Conservation (phyloP, 2,797 vertebrate genomes). For the Nasua narica region DNA sequence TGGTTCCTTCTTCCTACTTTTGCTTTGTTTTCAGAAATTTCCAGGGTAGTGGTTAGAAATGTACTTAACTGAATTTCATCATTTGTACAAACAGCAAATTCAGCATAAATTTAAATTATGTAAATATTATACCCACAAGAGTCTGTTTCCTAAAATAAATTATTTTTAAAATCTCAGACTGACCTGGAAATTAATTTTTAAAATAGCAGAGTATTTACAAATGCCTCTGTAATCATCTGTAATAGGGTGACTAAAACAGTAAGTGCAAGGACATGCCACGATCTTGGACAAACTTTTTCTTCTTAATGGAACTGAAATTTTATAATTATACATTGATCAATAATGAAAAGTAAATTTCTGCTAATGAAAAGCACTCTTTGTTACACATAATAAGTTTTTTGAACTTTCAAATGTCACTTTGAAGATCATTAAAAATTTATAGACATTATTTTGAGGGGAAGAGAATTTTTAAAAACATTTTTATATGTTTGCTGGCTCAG, state of each 20-base stretch:
- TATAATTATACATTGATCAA: background rate
- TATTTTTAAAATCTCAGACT: background rate
- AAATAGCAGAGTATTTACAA: constrained; percentile 17
- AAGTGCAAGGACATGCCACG: background rate
- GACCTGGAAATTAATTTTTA: constrained; percentile 47
- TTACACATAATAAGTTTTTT: background rate
- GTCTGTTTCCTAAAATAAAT: background rate
- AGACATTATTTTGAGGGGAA: background rate
- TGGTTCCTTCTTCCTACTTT: background rate
- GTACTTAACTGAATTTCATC: background rate
- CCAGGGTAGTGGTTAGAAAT: background rate
- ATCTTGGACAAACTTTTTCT: background rate
- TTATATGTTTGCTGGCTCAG: background rate
- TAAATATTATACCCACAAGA: background rate
- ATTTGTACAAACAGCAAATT: constrained; percentile 33
- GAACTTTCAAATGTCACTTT: constrained; percentile 4
- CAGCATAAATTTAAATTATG: constrained; percentile 30
- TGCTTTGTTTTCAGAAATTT: constrained; percentile 49
- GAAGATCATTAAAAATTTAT: background rate
- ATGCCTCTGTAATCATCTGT: background rate
- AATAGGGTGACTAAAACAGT: background rate
- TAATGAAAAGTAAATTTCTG: background rate
- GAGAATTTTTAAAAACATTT: background rate
- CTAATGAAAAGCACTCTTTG: background rate
- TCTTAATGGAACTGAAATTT: background rate